Conservation (phyloP, 2,888 invertebrate species). For the Poecilus cupreus region DNA sequence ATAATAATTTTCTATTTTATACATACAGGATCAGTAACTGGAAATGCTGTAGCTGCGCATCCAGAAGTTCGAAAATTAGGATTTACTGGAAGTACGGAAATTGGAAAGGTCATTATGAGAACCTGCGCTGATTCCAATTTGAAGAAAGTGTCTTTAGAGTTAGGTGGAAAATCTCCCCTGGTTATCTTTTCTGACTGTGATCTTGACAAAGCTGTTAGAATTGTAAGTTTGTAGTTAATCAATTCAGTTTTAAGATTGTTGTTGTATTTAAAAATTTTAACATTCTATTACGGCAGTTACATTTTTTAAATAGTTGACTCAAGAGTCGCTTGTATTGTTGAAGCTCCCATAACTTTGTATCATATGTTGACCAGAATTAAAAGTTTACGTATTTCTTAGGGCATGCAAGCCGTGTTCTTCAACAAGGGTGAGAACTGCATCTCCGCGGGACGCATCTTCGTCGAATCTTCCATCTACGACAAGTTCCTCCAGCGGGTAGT, state of each 20-base stretch:
- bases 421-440: slow-evolving; percentile 99
- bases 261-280: no score
- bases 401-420: slow-evolving; percentile 96
- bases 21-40: slow-evolving; percentile 80
- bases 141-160: slow-evolving; percentile 95
- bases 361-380: no score
- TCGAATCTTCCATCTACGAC: slow-evolving; percentile 93
- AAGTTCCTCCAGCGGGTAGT: slow-evolving; percentile 87
- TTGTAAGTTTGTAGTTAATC: slow-evolving; percentile 76
- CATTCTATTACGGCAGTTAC: no score
- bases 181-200: slow-evolving; percentile 96
- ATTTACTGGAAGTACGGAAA: slow-evolving; percentile 96
- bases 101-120: slow-evolving; percentile 94
- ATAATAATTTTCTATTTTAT: background rate
- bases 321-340: no score
- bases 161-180: slow-evolving; percentile 97
- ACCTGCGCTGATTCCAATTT: slow-evolving; percentile 92
- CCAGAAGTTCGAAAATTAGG: slow-evolving; percentile 91
- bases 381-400: slow-evolving; percentile 74
- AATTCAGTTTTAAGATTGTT: no score
- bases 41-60: slow-evolving; percentile 92
- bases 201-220: slow-evolving; percentile 92
- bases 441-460: slow-evolving; percentile 94
- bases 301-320: no score
- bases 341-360: no score